A percentile compares a stretch with the other conserved stretches of the same genome.
Evolutionary conservation across 2,888 invertebrate species (phyloP).

Genomic region (Sepiola atlantica): DNA sequence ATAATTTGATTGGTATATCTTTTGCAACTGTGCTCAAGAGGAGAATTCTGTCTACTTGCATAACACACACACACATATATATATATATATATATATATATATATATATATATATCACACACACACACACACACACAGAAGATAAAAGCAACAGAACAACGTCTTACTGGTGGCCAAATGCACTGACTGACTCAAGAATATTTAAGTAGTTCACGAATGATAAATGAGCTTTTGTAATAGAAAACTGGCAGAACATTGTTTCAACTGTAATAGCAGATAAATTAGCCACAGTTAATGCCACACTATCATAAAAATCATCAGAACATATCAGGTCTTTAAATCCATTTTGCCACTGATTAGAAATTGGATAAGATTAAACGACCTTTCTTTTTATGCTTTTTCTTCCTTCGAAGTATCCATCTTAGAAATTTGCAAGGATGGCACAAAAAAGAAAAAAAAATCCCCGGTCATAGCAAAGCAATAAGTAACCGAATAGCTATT

Average conservation of each 20-base stretch:
- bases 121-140: background rate
- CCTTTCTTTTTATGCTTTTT: background rate
- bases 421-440: background rate
- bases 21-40: no score
- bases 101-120: no score
- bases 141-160: background rate
- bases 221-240: background rate
- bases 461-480: background rate
- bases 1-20: no score
- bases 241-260: constrained; percentile 12
- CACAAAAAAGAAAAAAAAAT: background rate
- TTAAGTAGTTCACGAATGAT: background rate
- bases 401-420: background rate
- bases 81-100: no score
- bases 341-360: background rate
- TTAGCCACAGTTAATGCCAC: background rate
- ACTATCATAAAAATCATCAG: background rate
- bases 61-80: no score
- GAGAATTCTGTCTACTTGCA: no score
- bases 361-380: background rate
- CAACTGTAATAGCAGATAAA: background rate
- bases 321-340: background rate
- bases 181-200: background rate
- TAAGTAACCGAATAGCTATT: background rate
- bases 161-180: constrained; percentile 6